Conservation (phyloP, 2,113 vertebrate genomes). For the Dascyllus trimaculatus region DNA sequence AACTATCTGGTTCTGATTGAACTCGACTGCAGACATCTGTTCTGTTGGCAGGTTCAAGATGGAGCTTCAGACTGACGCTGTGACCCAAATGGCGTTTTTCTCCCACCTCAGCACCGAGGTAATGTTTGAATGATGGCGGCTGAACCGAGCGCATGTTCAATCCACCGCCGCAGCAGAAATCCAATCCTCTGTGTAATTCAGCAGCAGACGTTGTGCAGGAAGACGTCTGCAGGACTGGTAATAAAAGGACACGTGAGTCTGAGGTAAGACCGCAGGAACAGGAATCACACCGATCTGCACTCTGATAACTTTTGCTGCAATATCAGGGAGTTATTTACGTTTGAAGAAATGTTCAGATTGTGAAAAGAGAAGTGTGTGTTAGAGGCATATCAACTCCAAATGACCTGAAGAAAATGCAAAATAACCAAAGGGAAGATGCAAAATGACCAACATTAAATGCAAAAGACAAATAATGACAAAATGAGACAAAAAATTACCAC, state of each 20-base stretch:
- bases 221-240: neutral
- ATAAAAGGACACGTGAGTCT: neutral
- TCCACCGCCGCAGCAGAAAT: slow-evolving; percentile 8
- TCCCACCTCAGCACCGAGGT: neutral
- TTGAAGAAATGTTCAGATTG: too few relatives aligned
- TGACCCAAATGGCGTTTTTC: neutral
- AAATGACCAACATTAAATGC: too few relatives aligned
- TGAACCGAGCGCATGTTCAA: neutral
- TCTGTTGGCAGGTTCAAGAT: neutral
- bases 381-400: too few relatives aligned
- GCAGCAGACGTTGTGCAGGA: neutral
- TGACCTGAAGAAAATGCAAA: too few relatives aligned
- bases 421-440: too few relatives aligned
- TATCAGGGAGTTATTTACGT: too few relatives aligned
- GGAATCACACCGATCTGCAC: too few relatives aligned
- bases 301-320: too few relatives aligned
- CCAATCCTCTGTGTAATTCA: slow-evolving; percentile 9
- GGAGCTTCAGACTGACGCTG: neutral
- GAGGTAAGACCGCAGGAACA: neutral
- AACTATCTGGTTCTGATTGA: neutral
- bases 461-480: too few relatives aligned
- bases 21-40: neutral
- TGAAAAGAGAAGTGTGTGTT: too few relatives aligned
- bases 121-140: neutral
- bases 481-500: too few relatives aligned